A percentile compares a stretch with the other conserved stretches of the same genome.
Conservation (phyloP, 2,888 invertebrate species). For the Phoenoteleia sp. region DNA sequence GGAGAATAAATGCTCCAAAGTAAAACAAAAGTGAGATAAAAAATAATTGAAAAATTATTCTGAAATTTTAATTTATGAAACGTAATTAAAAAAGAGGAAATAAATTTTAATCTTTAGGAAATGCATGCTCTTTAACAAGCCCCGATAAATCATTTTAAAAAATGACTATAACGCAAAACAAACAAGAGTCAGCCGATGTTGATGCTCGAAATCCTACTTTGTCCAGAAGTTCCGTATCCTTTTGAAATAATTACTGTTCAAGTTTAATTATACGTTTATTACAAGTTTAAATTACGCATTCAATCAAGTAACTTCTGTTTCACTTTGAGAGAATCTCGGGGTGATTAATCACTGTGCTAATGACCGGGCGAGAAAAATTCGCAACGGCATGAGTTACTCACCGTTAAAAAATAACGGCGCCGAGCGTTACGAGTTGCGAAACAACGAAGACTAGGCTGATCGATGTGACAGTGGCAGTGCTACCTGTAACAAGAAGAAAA, state of each 20-base stretch:
- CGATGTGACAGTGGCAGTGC: conserved; percentile 70
- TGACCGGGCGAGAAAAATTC: conserved; percentile 61
- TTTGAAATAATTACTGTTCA: conserved; percentile 46
- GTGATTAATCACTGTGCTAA: conserved; percentile 61
- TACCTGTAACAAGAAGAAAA: conserved; percentile 74
- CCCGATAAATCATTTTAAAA: neutral
- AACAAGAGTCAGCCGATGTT: neutral
- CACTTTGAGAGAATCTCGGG: conserved; percentile 28
- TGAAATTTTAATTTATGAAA: too few species aligned
- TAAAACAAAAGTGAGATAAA: too few species aligned
- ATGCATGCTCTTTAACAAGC: too few species aligned
- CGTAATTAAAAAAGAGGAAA: too few species aligned
- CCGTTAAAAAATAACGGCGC: conserved; percentile 70
- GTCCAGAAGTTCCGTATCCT: conserved; percentile 12
- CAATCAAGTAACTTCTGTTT: conserved; percentile 58
- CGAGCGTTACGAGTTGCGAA: conserved; percentile 66
- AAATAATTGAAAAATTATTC: too few species aligned
- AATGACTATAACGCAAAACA: conserved; percentile 7
- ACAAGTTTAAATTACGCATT: conserved; percentile 58
- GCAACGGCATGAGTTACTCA: conserved; percentile 57
- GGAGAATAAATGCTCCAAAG: too few species aligned
- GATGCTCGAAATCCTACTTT: neutral
- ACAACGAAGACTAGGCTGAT: conserved; percentile 71
- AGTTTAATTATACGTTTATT: conserved; percentile 57
- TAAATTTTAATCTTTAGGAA: too few species aligned